phyloP scores from a whole-genome alignment of 2,113 vertebrate species.

The Saiga tatarica region DNA sequence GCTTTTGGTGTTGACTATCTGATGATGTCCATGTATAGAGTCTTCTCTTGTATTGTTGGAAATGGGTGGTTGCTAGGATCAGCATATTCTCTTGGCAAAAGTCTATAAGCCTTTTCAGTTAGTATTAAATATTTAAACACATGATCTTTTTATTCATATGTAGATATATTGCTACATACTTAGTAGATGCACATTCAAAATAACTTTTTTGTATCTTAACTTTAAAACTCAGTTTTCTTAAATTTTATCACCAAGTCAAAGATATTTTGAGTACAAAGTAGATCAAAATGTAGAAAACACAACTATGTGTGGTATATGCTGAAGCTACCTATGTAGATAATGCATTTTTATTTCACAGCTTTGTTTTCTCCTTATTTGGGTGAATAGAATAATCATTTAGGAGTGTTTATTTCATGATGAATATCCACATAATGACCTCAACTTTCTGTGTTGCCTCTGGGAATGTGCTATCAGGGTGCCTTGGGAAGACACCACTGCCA shows the following conservation, averaged over 20 bases:
- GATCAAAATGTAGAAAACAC: not conserved
- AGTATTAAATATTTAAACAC: not conserved
- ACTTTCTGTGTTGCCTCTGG: not conserved
- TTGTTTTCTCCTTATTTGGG: not conserved
- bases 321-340: not conserved
- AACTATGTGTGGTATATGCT: not conserved
- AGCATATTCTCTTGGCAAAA: not conserved
- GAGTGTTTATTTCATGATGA: not conserved
- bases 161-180: not conserved
- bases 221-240: not conserved
- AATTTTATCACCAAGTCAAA: not conserved
- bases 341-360: not conserved
- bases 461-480: not conserved
- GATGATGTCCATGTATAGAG: not conserved
- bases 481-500: not conserved
- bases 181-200: not conserved
- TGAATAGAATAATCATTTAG: not conserved
- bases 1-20: not conserved
- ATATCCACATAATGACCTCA: not conserved
- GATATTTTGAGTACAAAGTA: not conserved
- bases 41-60: not conserved
- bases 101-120: not conserved
- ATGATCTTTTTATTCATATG: not conserved
- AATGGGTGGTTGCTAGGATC: not conserved
- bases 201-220: not conserved